These are phyloP conservation scores for Moxostoma hubbsi DNA, from an alignment of 2,797 vertebrate species.

Conservation along the genomic window DNA sequence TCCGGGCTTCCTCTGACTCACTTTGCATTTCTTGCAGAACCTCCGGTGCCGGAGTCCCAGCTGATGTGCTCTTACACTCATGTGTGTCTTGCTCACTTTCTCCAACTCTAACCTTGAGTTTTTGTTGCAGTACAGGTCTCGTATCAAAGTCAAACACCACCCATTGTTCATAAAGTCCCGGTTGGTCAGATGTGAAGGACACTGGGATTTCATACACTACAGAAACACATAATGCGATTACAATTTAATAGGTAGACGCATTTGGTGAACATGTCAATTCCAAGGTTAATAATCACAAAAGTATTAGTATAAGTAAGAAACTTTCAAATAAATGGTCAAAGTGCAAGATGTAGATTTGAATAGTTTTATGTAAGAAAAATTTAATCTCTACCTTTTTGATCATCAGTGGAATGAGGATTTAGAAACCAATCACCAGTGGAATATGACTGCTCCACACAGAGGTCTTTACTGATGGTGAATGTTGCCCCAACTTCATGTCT, in stretches of 20 bases:
- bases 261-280: no score
- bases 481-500: slow-evolving; percentile 80
- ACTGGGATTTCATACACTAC: slow-evolving; percentile 72
- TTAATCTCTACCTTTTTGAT: slow-evolving; percentile 28
- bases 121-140: slow-evolving; percentile 83
- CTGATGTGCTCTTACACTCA: not conserved
- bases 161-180: slow-evolving; percentile 90
- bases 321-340: not conserved
- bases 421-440: slow-evolving; percentile 72
- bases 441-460: slow-evolving; percentile 70
- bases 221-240: not conserved
- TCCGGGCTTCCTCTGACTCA: slow-evolving; percentile 15
- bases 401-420: not conserved
- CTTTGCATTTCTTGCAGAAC: not conserved
- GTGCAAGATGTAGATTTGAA: not conserved
- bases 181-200: slow-evolving; percentile 68
- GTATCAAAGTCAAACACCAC: slow-evolving; percentile 85
- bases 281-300: no score
- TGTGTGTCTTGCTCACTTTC: not conserved
- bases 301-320: no score
- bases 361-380: no score
- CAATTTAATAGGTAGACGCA: not conserved
- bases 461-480: slow-evolving; percentile 76
- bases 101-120: slow-evolving; percentile 80
- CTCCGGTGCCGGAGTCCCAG: not conserved